Conservation (phyloP, 2,113 vertebrate genomes). For the Chaenogobius annularis region DNA sequence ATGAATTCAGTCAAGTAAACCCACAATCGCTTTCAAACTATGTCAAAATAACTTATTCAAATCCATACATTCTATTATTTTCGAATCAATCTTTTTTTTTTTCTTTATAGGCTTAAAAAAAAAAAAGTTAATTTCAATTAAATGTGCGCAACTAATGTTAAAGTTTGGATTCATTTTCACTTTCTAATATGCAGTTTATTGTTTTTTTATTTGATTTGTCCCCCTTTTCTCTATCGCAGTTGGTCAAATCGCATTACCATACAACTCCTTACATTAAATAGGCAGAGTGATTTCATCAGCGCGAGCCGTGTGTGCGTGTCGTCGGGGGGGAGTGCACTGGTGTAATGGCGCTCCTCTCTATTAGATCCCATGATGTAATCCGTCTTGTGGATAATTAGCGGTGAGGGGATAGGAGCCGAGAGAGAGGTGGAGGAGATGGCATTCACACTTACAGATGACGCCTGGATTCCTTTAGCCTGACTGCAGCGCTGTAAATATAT, state of each 20-base stretch:
- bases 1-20: too few relatives aligned
- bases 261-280: conserved; percentile 44
- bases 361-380: conserved; percentile 73
- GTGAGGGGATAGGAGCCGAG: conserved; percentile 51
- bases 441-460: conserved; percentile 45
- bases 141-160: too few relatives aligned
- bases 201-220: conserved; percentile 3
- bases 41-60: too few relatives aligned
- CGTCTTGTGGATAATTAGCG: conserved; percentile 72
- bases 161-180: too few relatives aligned
- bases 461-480: conserved; percentile 35
- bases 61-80: too few relatives aligned
- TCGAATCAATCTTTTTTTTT: too few relatives aligned
- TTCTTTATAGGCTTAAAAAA: too few relatives aligned
- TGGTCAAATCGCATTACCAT: background rate
- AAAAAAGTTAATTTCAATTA: too few relatives aligned
- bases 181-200: fast-evolving
- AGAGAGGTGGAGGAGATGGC: conserved; percentile 43
- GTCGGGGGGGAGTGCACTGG: conserved; percentile 12
- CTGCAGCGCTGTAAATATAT: conserved; percentile 5
- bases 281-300: conserved; percentile 58
- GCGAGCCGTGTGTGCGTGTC: conserved; percentile 12
- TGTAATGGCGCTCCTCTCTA: conserved; percentile 58
- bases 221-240: background rate
- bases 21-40: too few relatives aligned